Evolutionary conservation across 2,797 vertebrate genomes (phyloP), one percentile per base, ranked within the genome.

Genomic region (Rhabdophis nuchalis): DNA sequence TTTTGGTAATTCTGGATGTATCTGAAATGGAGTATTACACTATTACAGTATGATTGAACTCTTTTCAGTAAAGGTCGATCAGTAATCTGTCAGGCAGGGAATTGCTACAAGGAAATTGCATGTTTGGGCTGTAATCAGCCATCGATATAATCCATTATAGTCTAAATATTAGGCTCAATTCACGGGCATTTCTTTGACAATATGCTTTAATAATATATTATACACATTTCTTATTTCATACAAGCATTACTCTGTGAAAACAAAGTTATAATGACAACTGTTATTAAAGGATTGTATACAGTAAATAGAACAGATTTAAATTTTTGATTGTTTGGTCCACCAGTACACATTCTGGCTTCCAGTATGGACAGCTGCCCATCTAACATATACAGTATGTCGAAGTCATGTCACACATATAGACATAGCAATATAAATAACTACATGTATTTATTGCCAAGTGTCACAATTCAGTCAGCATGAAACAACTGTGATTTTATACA

Each of bases 391-490:
- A n/a, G n/a, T n/a, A 56, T 0, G 2, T 53, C 85, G 64, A 41
- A 32, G 82, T 93, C 91, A 16, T 87, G 58, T 91, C 57, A 88
- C 86, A 86, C 86, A 92, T 41, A 11, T 32, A 68, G 46, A 90
- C 0, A 10, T 36, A 91, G 32, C 91, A 53, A 61, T 56, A 25
- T 46, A 23, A 53, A 0, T 16, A 92, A 64, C 60, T 32, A 18
- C 27, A 0, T 89, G 57, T 85, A 0, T 1, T 72, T 94, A 50
- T 88, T 87, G 46, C 56, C 0, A 7, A 86, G 85, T 68, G 92
- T 94, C 95, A 88, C 7, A 91, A 94, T 57, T 94, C 61, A 95
- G 92, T 90, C 93, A 94, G 36, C n/a, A 53, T 32, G 88, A 82
- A 89, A 86, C 92, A 14, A 89, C 36, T 91, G 32, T 92, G 87